Percentiles rank a stretch among this genome's conserved stretches.
These are phyloP conservation scores for Thymelicus acteon DNA, from an alignment of 2,888 invertebrate species.

Conservation along the genomic window DNA sequence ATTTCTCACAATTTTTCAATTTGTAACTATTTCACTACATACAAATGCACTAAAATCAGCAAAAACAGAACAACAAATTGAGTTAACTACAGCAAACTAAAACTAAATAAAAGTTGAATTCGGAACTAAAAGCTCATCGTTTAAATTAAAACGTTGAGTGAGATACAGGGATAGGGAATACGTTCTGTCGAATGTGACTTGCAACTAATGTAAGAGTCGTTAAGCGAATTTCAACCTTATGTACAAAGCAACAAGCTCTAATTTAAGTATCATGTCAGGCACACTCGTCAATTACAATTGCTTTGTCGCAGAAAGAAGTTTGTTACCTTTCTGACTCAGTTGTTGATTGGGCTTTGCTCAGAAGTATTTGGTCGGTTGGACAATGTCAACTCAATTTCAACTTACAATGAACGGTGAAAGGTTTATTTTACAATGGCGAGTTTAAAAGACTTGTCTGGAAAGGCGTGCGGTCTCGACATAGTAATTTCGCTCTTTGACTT, in stretches of 20 bases:
- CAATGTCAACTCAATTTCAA: slow-evolving; percentile 1
- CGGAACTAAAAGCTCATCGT: no score
- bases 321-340: slow-evolving; percentile 4
- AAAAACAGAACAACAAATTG: no score
- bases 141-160: no score
- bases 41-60: no score
- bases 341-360: neutral
- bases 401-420: neutral
- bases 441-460: neutral
- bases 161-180: no score
- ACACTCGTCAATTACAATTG: slow-evolving; percentile 5
- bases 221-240: neutral
- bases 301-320: slow-evolving; percentile 5
- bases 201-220: neutral
- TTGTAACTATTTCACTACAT: no score
- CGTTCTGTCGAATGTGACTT: neutral
- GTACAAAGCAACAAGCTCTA: neutral
- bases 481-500: slow-evolving; percentile 15
- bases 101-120: no score
- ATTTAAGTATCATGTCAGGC: neutral
- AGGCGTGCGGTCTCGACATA: slow-evolving; percentile 8
- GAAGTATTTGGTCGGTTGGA: neutral
- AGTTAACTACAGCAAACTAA: no score
- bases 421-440: slow-evolving; percentile 5
- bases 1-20: no score